Base-by-base conservation (phyloP, 2,797 vertebrate species). In the Gymnoscopelus microlampas region DNA sequence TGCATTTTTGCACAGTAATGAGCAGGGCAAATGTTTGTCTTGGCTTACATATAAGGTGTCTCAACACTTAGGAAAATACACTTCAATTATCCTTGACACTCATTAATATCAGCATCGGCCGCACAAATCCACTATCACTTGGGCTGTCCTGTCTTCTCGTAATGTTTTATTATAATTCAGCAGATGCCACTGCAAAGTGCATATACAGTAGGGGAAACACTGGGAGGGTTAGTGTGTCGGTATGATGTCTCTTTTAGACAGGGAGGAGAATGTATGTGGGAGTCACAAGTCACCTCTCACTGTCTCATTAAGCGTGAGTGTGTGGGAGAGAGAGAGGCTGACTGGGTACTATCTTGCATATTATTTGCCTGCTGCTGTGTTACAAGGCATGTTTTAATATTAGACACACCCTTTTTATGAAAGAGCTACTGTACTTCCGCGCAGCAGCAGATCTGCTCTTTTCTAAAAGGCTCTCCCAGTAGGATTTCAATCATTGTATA, bases 221-320 rank as follows among this genome's bases (percentile, higher is more conserved):
- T 51, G 53, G n/a, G 15, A n/a, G 3, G 35, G 35, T 6, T 14
- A 1, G 14, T 64, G 2, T 13, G 23, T 64, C 32, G 19, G 14
- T 15, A 76, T 74, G 76, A 8, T 39, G 80, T 73, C 70, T 72
- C 55, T 70, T 63, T 59, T 72, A 68, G 61, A 12, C 23, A 64
- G 54, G 63, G 59, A 68, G 63, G 68, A 71, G 26, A 47, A 51
- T 47, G 59, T 68, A 29, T 51, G 62, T 24, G 68, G 64, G 53
- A 80, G 73, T 69, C 73, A 69, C 66, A 51, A 3, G 29, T 79
- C 76, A 83, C 80, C 70, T 84, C 71, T 60, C 48, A 29, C 71
- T 44, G 56, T 79, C 60, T 87, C 67, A 87, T 85, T 83, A 88
- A 80, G 60, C 48, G 54, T 63, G 58, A 64, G 70, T 76, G 77